phyloP scores from a whole-genome alignment of 2,113 vertebrate species.

The Chinchilla lanigera region DNA sequence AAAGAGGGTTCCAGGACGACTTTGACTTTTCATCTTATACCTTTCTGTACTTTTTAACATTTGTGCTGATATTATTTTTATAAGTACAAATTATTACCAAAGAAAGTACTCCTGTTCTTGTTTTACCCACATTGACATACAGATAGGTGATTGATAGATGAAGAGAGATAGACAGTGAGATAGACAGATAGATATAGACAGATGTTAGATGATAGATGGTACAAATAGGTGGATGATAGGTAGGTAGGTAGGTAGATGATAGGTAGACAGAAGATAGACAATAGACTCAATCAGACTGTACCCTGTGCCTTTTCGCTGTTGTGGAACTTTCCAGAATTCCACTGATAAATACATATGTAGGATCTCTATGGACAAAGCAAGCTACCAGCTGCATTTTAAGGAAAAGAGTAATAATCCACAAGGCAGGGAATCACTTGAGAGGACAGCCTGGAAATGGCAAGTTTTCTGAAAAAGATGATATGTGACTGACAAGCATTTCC shows the following conservation, averaged over 20 bases:
- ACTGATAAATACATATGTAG: neutral
- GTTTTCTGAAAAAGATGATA: neutral
- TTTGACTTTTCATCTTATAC: neutral
- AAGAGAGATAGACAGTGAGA: neutral
- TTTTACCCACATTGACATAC: neutral
- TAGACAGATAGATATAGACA: neutral
- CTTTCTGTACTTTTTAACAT: neutral
- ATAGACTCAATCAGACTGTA: neutral
- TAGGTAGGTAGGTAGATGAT: neutral
- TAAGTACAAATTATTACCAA: conserved; percentile 20
- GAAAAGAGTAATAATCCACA: neutral
- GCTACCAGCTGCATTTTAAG: neutral
- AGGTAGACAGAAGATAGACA: neutral
- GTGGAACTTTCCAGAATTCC: conserved; percentile 16
- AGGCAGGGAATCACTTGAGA: neutral
- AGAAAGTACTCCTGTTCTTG: neutral
- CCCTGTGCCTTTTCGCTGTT: neutral
- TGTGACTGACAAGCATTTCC: neutral
- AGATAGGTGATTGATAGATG: neutral
- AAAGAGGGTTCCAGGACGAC: neutral
- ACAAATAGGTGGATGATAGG: neutral
- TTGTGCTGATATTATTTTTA: neutral
- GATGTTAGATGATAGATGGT: neutral
- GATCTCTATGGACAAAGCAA: neutral
- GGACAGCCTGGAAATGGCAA: neutral